Base-by-base conservation (phyloP, 1,140 invertebrate species). In the Capitella teleta region DNA sequence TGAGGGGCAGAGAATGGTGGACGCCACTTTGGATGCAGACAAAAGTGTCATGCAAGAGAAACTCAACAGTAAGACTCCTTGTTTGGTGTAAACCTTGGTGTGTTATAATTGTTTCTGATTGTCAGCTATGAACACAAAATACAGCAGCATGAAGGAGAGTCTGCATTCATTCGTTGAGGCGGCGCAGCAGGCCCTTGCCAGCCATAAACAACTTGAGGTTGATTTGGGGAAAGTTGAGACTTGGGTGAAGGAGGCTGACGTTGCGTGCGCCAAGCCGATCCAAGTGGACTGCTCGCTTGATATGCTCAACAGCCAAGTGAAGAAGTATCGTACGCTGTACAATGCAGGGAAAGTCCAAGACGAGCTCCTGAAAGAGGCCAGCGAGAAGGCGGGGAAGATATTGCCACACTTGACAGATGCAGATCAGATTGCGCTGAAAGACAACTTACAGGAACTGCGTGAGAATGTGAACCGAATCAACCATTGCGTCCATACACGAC, bases 231-330 rank as follows among this genome's bases (percentile, higher is more conserved):
- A 70, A 45, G 47, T 74, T 5, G 68, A 73, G 45, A 55, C 60
- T 36, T 65, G 69, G 55, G 60, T 73, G 47, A 60, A 62, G 16
- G 71, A 86, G 54, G 85, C 86, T 57, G 78, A 85, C 53, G 77
- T 79, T 19, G 79, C 80, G 12, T 62, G 58, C 52, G 42, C 53
- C 28, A 10, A 26, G 4, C 52, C 61, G 38, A 53, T 64, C 5
- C 51, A 56, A 21, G 43, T 60, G 10, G 61, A 65, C 49, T 63
- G 61, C 53, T 57, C 63, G 21, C 54, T 57, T 40, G 59, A 64
- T 49, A 47, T 61, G 4, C 8, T 92, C 60, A 87, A 92, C 68
- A 79, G 77, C 46, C 82, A 86, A 51, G 75, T 87, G 37, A 82
- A 86, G 49, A 82, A 83, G 56, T 85, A 61, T 51, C 57, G 60